Conservation (phyloP, 2,113 vertebrate species). For the Hiodon tergisus region DNA sequence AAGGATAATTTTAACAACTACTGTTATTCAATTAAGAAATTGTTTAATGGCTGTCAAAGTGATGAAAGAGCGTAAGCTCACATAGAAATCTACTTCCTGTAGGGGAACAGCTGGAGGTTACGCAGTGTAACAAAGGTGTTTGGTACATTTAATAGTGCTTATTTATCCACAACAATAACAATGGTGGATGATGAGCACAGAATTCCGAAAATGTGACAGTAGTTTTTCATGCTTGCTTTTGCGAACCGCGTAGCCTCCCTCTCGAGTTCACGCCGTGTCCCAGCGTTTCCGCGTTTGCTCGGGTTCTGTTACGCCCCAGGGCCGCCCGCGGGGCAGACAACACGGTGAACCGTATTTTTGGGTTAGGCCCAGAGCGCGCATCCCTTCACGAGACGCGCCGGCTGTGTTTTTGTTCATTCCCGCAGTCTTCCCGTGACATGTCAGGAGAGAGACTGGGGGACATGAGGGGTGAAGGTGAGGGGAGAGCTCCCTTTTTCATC, state of each 20-base stretch:
- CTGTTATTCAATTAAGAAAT: too few relatives aligned
- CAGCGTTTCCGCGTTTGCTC: constrained; percentile 48
- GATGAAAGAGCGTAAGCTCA: neutral
- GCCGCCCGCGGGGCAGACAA: constrained; percentile 44
- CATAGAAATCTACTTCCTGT: constrained; percentile 13
- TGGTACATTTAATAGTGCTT: neutral
- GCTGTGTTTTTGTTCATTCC: constrained; percentile 84
- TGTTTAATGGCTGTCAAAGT: constrained; percentile 5
- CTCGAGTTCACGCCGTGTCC: too few relatives aligned
- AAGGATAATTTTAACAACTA: too few relatives aligned
- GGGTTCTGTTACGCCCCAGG: constrained; percentile 45
- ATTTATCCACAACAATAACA: too few relatives aligned
- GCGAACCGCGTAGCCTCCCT: too few relatives aligned
- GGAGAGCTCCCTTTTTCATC: constrained; percentile 27
- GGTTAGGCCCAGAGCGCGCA: constrained; percentile 71
- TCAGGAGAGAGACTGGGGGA: constrained; percentile 52
- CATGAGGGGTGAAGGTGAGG: constrained; percentile 23
- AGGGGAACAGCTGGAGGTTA: constrained; percentile 12
- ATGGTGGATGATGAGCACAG: too few relatives aligned
- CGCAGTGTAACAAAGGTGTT: neutral
- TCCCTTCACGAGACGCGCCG: constrained; percentile 80
- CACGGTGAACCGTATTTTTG: constrained; percentile 53
- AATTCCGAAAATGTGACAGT: too few relatives aligned
- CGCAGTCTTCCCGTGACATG: constrained; percentile 71
- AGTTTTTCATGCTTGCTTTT: too few relatives aligned